A percentile compares a stretch with the other conserved stretches of the same genome.
Evolutionary conservation across 2,113 vertebrate species (phyloP).

Genomic region (Cacatua alba): DNA sequence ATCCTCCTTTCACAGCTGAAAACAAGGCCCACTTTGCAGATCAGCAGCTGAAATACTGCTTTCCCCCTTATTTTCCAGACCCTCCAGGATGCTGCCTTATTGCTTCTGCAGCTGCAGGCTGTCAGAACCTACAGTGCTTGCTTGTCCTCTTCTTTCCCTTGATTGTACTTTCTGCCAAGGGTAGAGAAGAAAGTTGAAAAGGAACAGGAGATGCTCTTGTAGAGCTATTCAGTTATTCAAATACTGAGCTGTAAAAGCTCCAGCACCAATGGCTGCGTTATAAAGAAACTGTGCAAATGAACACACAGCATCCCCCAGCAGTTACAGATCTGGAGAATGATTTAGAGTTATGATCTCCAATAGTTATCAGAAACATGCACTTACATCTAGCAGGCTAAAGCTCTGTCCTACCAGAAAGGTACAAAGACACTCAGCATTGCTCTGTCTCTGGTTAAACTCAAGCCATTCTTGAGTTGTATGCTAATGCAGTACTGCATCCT

Average conservation of each 20-base stretch:
- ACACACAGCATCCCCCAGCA: not conserved
- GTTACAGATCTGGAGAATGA: not conserved
- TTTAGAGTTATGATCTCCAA: not conserved
- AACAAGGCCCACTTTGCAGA: not conserved
- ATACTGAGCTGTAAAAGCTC: not conserved
- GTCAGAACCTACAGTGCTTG: not conserved
- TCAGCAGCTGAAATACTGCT: not conserved
- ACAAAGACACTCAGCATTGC: not conserved
- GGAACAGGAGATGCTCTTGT: not conserved
- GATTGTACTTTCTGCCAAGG: not conserved
- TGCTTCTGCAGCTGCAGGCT: not conserved
- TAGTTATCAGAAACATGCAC: not conserved
- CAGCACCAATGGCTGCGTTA: not conserved
- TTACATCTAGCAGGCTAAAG: not conserved
- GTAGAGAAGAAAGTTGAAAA: not conserved
- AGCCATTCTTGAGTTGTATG: not conserved
- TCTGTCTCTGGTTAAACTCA: not conserved
- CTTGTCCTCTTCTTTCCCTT: not conserved
- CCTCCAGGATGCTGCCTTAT: not conserved
- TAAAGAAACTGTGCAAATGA: not conserved
- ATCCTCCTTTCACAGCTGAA: not conserved
- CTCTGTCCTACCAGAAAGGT: not conserved
- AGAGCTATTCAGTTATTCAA: not conserved
- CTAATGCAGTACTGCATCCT: not conserved
- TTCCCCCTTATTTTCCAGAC: not conserved